Conservation (phyloP, 2,113 vertebrate genomes). For the Pseudopipra pipra region DNA sequence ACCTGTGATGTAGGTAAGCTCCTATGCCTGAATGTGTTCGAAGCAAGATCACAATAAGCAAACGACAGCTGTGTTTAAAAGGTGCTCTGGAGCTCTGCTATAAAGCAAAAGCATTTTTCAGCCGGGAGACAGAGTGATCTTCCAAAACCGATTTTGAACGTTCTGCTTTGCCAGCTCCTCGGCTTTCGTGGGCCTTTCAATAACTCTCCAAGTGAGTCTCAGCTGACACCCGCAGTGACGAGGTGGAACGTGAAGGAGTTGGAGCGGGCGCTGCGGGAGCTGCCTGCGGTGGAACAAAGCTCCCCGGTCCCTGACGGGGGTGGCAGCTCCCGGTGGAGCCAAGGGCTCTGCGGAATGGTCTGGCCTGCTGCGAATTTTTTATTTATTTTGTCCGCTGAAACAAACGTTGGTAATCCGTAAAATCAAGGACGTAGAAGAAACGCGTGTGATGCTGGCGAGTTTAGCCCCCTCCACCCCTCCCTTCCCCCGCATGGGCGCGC, state of each 20-base stretch:
- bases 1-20: accelerated
- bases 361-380: not conserved
- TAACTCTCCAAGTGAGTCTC: not conserved
- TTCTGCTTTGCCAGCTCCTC: not conserved
- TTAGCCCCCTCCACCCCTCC: not conserved
- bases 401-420: not conserved
- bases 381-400: not conserved
- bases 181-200: not conserved
- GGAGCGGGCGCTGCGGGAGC: not conserved
- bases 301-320: too few relatives aligned
- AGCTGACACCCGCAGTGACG: not conserved
- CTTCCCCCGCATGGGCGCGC: not conserved
- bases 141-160: not conserved
- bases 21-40: accelerated
- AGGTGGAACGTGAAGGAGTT: accelerated
- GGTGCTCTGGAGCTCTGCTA: not conserved
- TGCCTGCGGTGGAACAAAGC: not conserved
- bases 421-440: not conserved
- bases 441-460: not conserved
- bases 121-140: accelerated
- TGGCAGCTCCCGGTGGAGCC: not conserved
- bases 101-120: not conserved
- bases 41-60: accelerated
- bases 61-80: accelerated
- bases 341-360: not conserved